Percentiles rank a stretch among this genome's conserved stretches.
phyloP scores from a whole-genome alignment of 2,888 invertebrate species.

The Amitus sp. region DNA sequence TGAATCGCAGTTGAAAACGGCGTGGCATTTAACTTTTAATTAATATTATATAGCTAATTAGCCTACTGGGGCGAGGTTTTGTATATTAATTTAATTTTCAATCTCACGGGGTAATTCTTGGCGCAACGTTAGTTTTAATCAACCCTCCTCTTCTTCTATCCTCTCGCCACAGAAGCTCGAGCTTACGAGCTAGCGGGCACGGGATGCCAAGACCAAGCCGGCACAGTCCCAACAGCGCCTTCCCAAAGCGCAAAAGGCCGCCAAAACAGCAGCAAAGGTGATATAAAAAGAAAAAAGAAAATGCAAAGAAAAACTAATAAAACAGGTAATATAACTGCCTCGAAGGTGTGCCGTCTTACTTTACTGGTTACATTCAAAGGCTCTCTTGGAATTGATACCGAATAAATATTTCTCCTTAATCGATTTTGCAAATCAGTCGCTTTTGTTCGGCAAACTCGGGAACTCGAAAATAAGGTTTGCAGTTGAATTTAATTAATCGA shows the following conservation, averaged over 20 bases:
- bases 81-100: constrained; percentile 67
- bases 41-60: constrained; percentile 67
- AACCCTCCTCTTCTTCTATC: constrained; percentile 47
- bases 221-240: constrained; percentile 32
- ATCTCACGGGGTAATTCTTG: constrained; percentile 66
- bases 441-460: not conserved
- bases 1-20: constrained; percentile 51
- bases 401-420: constrained; percentile 64
- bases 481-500: not conserved
- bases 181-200: constrained; percentile 25
- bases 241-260: constrained; percentile 23
- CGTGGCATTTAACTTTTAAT: constrained; percentile 64
- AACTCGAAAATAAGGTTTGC: not conserved
- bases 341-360: constrained; percentile 41
- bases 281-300: constrained; percentile 38
- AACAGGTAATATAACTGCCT: constrained; percentile 64
- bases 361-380: constrained; percentile 48
- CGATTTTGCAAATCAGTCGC: not conserved
- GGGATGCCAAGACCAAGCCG: constrained; percentile 30
- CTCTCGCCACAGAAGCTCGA: constrained; percentile 37
- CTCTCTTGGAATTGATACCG: constrained; percentile 63
- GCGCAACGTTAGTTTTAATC: constrained; percentile 64
- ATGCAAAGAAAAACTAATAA: constrained; percentile 61
- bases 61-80: constrained; percentile 59
- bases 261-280: constrained; percentile 28